These are phyloP conservation scores for Alviniconcha marisindica DNA, from an alignment of 1,140 invertebrate genomes.

Conservation along the genomic window DNA sequence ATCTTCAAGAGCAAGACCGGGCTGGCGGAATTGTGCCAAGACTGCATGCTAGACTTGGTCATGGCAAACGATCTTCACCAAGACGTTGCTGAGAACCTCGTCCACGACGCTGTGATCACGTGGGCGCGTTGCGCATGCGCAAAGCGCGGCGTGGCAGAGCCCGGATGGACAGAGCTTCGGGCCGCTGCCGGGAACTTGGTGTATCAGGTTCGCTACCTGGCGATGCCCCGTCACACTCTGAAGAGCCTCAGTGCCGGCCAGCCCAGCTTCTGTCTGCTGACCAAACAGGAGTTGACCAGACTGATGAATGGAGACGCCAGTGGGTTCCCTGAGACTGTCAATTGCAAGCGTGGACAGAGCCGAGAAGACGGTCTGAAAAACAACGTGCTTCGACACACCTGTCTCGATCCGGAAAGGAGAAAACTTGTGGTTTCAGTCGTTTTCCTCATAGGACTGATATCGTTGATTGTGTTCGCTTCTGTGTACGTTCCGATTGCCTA, in stretches of 20 bases:
- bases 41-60: constrained; percentile 26
- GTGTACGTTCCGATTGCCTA: not conserved
- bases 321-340: not conserved
- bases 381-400: too few relatives aligned
- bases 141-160: not conserved
- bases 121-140: not conserved
- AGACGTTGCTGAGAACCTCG: not conserved
- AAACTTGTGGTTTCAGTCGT: not conserved
- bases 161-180: not conserved
- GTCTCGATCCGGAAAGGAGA: not conserved
- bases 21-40: constrained; percentile 10
- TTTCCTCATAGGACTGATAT: not conserved
- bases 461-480: not conserved
- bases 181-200: not conserved
- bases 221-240: constrained; percentile 15
- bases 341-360: not conserved
- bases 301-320: not conserved
- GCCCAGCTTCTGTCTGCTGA: not conserved
- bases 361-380: not conserved
- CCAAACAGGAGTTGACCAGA: not conserved
- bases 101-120: not conserved
- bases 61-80: not conserved
- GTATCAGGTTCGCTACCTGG: constrained; percentile 14
- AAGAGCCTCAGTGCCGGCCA: not conserved
- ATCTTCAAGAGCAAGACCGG: not conserved